Base-by-base conservation (phyloP, 2,797 vertebrate genomes). In the Amphiprion clarkii region DNA sequence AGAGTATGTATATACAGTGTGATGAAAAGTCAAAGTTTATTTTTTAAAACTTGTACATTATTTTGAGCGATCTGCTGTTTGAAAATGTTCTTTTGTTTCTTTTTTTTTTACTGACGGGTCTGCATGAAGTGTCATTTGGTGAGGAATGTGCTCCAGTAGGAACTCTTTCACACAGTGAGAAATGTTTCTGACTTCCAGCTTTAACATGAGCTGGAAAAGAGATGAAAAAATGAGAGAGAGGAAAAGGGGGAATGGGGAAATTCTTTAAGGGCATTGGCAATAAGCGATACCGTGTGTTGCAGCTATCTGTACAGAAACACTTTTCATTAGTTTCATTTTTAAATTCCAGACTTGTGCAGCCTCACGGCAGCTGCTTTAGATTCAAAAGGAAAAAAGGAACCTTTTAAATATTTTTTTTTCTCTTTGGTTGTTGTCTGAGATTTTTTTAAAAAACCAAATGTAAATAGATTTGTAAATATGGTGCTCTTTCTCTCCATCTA, bases 251-350 rank as follows among this genome's bases (percentile, higher is more conserved):
- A 64, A 53, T 11, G 64, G 75, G 72, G 66, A 71, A 64, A 92
- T 82, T 94, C 67, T 95, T 87, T 95, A 96, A 96, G 97, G 98
- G 96, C 96, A 97, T 97, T 97, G 96, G 97, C 97, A 98, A 98
- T 98, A 98, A 98, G 95, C 95, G 97, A 95, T 94, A 79, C 51
- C 7, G 71, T 82, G 94, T 95, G 95, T 97, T 96, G 97, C 96
- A 97, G 96, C 96, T 97, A 95, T 95, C 63, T 95, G 95, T 95
- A 95, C 95, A 96, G 95, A 95, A 83, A 82, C 42, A 21, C 76
- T 94, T 95, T 92, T 78, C 25, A 44, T 87, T 75, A 23, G n/a
- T 82, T 86, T 33, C 16, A 64, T 56, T 92, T 94, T 58, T 81
- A 54, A 87, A 88, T 91, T 90, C 89, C 88, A 86, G 79, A 87